Base-by-base conservation (phyloP, 2,113 vertebrate genomes). In the Pelvicachromis taeniatus region DNA sequence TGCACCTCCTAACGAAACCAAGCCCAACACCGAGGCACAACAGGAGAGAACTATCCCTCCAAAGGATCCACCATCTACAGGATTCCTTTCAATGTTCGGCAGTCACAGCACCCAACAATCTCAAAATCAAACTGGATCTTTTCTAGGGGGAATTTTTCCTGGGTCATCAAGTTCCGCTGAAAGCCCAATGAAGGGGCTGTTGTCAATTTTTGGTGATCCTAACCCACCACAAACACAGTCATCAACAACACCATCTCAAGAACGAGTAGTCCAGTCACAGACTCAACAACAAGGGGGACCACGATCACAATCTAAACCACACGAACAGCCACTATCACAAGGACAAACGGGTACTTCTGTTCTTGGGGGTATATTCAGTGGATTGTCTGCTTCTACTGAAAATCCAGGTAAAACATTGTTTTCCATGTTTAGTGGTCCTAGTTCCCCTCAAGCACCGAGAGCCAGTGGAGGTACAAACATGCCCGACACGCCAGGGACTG, bases 201-300 rank as follows among this genome's bases (percentile, higher is more conserved):
- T 98, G 65, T 97, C 97, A 65, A 96, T 97, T 77, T 96, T 98
- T 87, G 95, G 86, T 91, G 95, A 92, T 81, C 77, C 91, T n/a
- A 92, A 23, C 86, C 77, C 90, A 21, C 35, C 86, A 73, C 87
- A 93, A 50, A 29, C 90, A 73, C 91, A 86, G 42, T 87, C 91
- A 82, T 33, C 84, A 93, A 73, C 33, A 78, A 35, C 31, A 1
- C 42, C 42, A 83, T 82, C 84, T 77, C 87, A 87, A 33, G 87
- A 91, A 83, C 81, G n/a, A 81, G 31, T 52, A 45, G 2, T 77
- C 61, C 80, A 88, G 29, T 75, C 78, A 33, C 89, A 91, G 68
- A 80, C 73, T 85, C 84, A 88, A 40, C 82, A 48, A 54, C 61
- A 82, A 78, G 16, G 21, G 33, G 82, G 21, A 50, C 53, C 84